phyloP scores from a whole-genome alignment of 2,113 vertebrate genomes.

The Pluvialis apricaria region DNA sequence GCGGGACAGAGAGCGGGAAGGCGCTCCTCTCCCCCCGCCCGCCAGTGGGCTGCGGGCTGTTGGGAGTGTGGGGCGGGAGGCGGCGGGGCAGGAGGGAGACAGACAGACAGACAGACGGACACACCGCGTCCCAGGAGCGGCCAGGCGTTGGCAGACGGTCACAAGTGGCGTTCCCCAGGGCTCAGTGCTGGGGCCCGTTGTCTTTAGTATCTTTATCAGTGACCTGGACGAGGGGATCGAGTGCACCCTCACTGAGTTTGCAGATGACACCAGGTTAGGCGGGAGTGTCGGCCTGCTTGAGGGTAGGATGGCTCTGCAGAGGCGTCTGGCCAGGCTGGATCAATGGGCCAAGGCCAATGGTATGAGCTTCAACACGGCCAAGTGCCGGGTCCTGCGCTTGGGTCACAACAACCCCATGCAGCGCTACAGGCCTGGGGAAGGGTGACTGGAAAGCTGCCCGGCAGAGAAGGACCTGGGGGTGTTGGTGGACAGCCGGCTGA shows the following conservation, averaged over 20 bases:
- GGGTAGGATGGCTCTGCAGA: not conserved
- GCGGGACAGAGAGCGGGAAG: no score
- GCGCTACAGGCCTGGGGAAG: not conserved
- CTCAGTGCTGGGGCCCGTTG: no score
- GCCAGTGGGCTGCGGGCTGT: accelerated
- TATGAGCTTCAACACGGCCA: not conserved
- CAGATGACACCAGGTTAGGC: not conserved
- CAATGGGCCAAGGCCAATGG: not conserved
- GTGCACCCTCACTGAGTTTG: not conserved
- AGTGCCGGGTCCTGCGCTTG: not conserved
- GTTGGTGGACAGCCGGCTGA: not conserved
- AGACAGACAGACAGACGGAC: no score
- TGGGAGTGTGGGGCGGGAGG: accelerated
- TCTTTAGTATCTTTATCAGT: no score
- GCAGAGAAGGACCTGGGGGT: not conserved
- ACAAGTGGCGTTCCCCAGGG: no score
- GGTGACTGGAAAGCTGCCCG: not conserved
- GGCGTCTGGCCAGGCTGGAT: not conserved
- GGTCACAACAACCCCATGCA: not conserved
- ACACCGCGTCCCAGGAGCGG: not conserved
- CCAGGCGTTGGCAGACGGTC: no score
- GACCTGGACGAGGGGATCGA: not conserved
- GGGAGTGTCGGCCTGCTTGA: not conserved
- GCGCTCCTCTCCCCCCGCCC: accelerated
- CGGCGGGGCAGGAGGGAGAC: no score